Percentiles rank a stretch among this genome's conserved stretches.
Evolutionary conservation across 2,888 invertebrate genomes (phyloP).

Genomic region (Dolomedes plantarius): DNA sequence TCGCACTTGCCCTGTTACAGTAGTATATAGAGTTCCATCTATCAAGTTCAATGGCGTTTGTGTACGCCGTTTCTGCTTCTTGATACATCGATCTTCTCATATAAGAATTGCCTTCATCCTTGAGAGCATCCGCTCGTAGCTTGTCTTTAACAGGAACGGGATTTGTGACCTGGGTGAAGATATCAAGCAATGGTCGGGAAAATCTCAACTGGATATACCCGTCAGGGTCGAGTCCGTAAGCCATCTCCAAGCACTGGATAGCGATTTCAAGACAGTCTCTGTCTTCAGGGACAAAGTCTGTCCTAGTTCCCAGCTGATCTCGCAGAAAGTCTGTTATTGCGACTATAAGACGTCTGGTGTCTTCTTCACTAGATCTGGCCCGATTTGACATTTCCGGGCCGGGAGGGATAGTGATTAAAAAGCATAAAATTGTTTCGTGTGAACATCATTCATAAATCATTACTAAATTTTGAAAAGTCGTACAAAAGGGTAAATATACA

Average conservation of each 20-base stretch:
- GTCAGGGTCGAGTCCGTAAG: slow-evolving; percentile 8
- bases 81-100: slow-evolving; percentile 88
- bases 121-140: slow-evolving; percentile 20
- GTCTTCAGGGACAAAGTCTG: slow-evolving; percentile 29
- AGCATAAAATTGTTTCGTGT: no score
- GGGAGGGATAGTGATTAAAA: no score
- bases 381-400: slow-evolving; percentile 29
- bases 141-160: slow-evolving; percentile 36
- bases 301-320: slow-evolving; percentile 8
- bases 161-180: slow-evolving; percentile 44
- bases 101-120: slow-evolving; percentile 79
- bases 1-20: slow-evolving; percentile 97
- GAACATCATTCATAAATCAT: no score
- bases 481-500: no score
- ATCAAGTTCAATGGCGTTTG: slow-evolving; percentile 90
- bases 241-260: slow-evolving; percentile 32
- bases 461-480: no score
- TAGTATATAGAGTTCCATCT: slow-evolving; percentile 94
- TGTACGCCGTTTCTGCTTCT: slow-evolving; percentile 79
- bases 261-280: slow-evolving; percentile 34
- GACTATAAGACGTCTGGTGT: slow-evolving; percentile 31
- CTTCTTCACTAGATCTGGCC: not conserved
- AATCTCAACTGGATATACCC: not conserved
- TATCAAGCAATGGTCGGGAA: slow-evolving; percentile 35
- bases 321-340: slow-evolving; percentile 38